Base-by-base conservation (phyloP, 2,113 vertebrate species). In the Protobothrops mucrosquamatus region DNA sequence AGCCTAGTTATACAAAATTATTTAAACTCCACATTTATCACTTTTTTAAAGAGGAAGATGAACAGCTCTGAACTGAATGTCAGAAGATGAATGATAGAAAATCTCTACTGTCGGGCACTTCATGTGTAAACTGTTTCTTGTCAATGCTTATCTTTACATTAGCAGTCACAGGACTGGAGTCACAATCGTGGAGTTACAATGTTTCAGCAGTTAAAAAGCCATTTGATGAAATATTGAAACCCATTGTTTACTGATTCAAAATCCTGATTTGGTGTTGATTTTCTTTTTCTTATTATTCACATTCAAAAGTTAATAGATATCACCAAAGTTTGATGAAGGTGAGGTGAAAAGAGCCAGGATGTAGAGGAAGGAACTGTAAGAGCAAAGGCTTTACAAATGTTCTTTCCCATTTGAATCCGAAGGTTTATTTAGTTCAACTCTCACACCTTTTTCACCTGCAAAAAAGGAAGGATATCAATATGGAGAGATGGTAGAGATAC, bases 401-500 rank as follows among this genome's bases (percentile, higher is more conserved):
- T 97, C 97, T 97, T 98, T 98, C 94, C 98, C 98, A 98, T 98
- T 97, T 91, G 98, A 96, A 94, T 99, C 98, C n/a, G 98, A 98
- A 94, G 98, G 98, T 98, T 98, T 99, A 96, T 97, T 98, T 92
- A 99, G 98, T 96, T 99, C 99, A 96, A 99, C 98, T 97, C 98
- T 99, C 96, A 99, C 98, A 96, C 98, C 98, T 97, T 99, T 99
- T 96, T 99, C 99, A 97, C 99, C 99, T 96, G 98, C 14, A 85
- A 85, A 89, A 86, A 86, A 86, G 22, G 12, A 3, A 8, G 22
- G 74, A 29, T 24, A 90, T 64, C 26, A 92, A 85, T 48, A 87
- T 48, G 15, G 24, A 43, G 88, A n/a, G 8, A 81, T 52, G 6
- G 69, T 26, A 86, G 9, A 26, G 54, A 34, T 23, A 48, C 39